Conservation (phyloP, 1,140 invertebrate genomes). For the Sycophila sp. region DNA sequence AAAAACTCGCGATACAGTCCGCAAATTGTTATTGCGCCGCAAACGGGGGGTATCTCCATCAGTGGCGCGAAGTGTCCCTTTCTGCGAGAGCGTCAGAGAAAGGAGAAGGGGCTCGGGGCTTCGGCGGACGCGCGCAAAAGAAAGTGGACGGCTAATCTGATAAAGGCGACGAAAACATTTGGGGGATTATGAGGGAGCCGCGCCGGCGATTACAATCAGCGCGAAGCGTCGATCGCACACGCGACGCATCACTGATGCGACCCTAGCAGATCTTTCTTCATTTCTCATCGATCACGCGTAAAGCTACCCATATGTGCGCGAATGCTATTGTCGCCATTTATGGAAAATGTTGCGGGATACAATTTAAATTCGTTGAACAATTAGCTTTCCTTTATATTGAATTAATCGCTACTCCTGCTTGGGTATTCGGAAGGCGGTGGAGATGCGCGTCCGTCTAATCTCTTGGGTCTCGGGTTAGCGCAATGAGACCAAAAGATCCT, state of each 20-base stretch:
- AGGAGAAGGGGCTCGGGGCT: neutral
- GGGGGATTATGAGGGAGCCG: conserved; percentile 46
- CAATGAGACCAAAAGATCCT: neutral
- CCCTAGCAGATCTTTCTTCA: conserved; percentile 1
- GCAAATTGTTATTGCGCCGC: neutral
- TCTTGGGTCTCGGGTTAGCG: neutral
- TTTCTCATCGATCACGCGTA: conserved; percentile 19
- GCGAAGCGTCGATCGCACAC: conserved; percentile 51
- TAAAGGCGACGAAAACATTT: conserved; percentile 52
- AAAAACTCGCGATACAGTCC: no score
- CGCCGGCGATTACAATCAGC: conserved; percentile 52
- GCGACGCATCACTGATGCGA: conserved; percentile 58
- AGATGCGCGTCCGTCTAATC: conserved; percentile 37
- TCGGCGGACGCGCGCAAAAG: conserved; percentile 2
- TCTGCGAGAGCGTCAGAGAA: conserved; percentile 29
- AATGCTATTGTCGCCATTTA: no score
- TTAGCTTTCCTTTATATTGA: conserved; percentile 19
- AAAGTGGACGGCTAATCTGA: conserved; percentile 44
- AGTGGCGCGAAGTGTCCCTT: neutral
- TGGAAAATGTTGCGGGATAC: no score
- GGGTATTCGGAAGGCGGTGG: conserved; percentile 51
- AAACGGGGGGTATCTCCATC: conserved; percentile 9
- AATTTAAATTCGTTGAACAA: no score
- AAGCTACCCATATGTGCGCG: no score
- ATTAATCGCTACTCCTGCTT: conserved; percentile 39